A percentile compares a stretch with the other conserved stretches of the same genome.
Evolutionary conservation across 2,113 vertebrate genomes (phyloP).

Genomic region (Smithornis capensis): DNA sequence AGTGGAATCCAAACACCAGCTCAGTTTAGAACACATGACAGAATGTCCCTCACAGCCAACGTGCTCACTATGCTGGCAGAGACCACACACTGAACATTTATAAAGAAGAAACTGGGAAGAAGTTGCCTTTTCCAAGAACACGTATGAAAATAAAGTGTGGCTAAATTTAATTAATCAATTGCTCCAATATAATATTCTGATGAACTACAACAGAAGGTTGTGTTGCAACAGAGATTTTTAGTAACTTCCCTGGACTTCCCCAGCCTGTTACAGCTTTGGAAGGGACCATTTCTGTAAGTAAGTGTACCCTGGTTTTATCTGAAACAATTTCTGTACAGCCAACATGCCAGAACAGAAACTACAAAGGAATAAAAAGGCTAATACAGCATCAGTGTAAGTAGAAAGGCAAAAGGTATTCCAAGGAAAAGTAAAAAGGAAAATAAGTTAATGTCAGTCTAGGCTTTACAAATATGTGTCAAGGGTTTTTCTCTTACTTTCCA

Average conservation of each 20-base stretch:
- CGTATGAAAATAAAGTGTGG: background rate
- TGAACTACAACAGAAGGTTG: background rate
- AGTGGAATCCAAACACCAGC: background rate
- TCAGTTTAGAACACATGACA: background rate
- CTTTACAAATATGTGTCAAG: background rate
- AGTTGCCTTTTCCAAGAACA: background rate
- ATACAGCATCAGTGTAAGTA: background rate
- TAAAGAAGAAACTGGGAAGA: background rate
- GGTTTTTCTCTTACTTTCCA: background rate
- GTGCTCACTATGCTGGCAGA: background rate
- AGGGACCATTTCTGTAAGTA: background rate
- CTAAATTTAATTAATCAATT: background rate
- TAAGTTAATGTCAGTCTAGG: background rate
- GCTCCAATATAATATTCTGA: background rate
- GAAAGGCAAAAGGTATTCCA: background rate
- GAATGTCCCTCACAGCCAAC: rapidly evolving
- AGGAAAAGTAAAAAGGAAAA: background rate
- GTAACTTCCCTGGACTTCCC: background rate
- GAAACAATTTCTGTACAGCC: background rate
- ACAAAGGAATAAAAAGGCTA: background rate
- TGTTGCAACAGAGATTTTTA: background rate
- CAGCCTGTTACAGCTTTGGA: background rate
- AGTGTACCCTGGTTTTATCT: background rate
- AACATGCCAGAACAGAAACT: background rate
- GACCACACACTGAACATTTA: background rate